Base-by-base conservation (phyloP, 2,113 vertebrate species). In the Ceyx cyanopectus region DNA sequence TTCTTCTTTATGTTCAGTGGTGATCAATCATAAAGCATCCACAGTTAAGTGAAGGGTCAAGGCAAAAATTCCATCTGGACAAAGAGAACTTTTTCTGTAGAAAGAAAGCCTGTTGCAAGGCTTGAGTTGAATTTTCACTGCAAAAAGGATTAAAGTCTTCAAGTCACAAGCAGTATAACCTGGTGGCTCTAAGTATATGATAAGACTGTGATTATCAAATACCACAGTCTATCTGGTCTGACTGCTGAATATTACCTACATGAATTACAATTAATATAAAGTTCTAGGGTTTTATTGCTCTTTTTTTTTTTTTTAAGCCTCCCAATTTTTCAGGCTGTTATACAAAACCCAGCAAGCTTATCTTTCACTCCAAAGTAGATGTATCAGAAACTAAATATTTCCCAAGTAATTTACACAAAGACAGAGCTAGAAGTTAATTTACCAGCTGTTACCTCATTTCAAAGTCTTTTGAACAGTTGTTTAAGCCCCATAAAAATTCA, bases 71-170 rank as follows among this genome's bases (percentile, higher is more conserved):
- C 43, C 10, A n/a, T 37, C 27, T 69, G 79, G 75, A 50, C 41
- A 75, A 92, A 66, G 34, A 63, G 22, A 69, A 48, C 18, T 30
- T 77, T 83, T 81, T 53, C 48, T 57, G 72, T 37, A 67, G 54
- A 93, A 87, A 67, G 20, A 23, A 87, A 61, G 74, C 63, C 76
- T 67, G 11, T 91, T 74, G 53, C 17, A 85, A 67, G 84, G 50
- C 76, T 86, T 63, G 17, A 85, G 73, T 72, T 82, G 50, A 81
- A 85, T 84, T 93, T 92, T 75, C n/a, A 51, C 24, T 51, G 40
- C 54, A 80, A 79, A 90, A 78, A 81, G 26, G 30, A 63, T 50
- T 9, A 73, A 94, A 69, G 32, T 60, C 53, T 51, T 27, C 29
- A 41, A 45, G 32, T 61, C 16, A 74, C 63, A 61, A 24, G 23